Evolutionary conservation across 2,888 invertebrate genomes (phyloP).

Genomic region (Dilophus febrilis): DNA sequence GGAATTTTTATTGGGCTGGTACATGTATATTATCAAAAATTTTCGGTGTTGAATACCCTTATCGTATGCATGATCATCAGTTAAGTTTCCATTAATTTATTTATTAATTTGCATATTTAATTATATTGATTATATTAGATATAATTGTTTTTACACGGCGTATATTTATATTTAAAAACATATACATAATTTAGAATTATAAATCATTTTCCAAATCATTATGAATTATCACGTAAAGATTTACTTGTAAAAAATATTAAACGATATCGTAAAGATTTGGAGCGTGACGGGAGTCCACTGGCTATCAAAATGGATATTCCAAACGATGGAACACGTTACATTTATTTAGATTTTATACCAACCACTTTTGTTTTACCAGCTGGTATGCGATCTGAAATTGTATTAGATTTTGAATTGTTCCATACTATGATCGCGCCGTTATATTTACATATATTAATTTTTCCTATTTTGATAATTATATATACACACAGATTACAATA

Average conservation of each 20-base stretch:
- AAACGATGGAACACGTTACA: slow-evolving; percentile 51
- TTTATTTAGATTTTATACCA: slow-evolving; percentile 81
- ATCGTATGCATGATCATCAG: slow-evolving; percentile 85
- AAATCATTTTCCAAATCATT: slow-evolving; percentile 93
- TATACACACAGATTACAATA: slow-evolving; percentile 58
- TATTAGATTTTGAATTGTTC: background rate
- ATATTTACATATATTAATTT: background rate
- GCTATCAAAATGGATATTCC: slow-evolving; percentile 51
- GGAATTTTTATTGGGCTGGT: slow-evolving; percentile 94
- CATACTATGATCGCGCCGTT: background rate
- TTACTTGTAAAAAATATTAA: slow-evolving; percentile 91
- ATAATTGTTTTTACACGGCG: background rate
- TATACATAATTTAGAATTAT: slow-evolving; percentile 50
- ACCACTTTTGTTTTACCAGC: slow-evolving; percentile 86
- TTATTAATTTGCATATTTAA: background rate
- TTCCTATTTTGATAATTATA: too few relatives aligned
- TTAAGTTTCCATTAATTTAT: slow-evolving; percentile 27
- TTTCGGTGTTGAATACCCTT: slow-evolving; percentile 83
- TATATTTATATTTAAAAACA: background rate
- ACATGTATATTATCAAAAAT: slow-evolving; percentile 80
- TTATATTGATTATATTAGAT: background rate
- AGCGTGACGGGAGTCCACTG: slow-evolving; percentile 72
- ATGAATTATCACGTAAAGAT: slow-evolving; percentile 90
- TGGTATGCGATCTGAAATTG: slow-evolving; percentile 18
- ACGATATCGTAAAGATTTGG: slow-evolving; percentile 79